Evolutionary conservation across 2,113 vertebrate species (phyloP).

Genomic region (Oceanites oceanicus): DNA sequence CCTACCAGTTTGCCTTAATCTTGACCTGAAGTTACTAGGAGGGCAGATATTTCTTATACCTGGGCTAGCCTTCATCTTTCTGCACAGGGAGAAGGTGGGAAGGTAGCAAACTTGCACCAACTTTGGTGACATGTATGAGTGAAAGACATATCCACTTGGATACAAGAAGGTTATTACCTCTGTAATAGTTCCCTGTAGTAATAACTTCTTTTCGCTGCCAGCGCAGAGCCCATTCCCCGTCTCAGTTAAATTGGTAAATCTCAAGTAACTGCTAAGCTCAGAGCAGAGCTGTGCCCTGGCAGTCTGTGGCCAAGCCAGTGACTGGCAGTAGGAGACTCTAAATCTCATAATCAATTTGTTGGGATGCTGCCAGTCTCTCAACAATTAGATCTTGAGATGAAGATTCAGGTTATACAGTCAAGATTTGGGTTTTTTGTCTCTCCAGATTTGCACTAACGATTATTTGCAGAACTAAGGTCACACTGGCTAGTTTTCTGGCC

Average conservation of each 20-base stretch:
- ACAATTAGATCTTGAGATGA: conserved; percentile 59
- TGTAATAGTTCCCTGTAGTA: not conserved
- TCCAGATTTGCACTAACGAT: conserved; percentile 32
- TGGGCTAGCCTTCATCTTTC: not conserved
- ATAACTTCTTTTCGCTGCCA: not conserved
- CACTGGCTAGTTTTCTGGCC: conserved; percentile 9
- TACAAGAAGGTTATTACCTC: not conserved
- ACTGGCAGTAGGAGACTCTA: conserved; percentile 9
- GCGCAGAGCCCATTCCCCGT: not conserved
- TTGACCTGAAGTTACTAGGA: not conserved
- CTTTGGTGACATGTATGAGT: not conserved
- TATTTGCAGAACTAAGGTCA: conserved; percentile 56
- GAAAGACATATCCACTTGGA: not conserved
- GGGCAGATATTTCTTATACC: not conserved
- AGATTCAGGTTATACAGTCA: conserved; percentile 54
- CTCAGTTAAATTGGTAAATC: not conserved
- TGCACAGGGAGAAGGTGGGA: not conserved
- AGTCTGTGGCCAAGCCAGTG: not conserved
- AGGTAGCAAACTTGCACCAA: not conserved
- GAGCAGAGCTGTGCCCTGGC: not conserved
- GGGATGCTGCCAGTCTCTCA: conserved; percentile 54
- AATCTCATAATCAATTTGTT: conserved; percentile 57
- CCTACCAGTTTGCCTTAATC: not conserved
- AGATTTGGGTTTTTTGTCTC: not conserved
- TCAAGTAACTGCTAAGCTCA: not conserved